phyloP scores from a whole-genome alignment of 2,888 invertebrate genomes.

The Chrysina gloriosa region DNA sequence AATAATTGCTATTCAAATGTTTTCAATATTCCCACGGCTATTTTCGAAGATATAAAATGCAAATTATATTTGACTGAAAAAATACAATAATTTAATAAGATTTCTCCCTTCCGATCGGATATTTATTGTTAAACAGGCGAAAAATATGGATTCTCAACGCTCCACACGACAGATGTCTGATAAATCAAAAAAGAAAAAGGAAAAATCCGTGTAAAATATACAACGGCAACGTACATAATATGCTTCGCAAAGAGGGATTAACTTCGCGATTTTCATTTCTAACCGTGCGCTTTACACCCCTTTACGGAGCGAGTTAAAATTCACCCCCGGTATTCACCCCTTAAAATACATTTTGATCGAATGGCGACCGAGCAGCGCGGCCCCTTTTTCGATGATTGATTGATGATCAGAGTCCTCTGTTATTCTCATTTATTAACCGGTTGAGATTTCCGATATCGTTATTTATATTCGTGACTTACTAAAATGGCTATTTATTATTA shows the following conservation, averaged over 20 bases:
- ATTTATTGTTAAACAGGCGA: too few relatives aligned
- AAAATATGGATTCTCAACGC: too few relatives aligned
- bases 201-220: not conserved
- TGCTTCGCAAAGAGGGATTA: conserved; percentile 48
- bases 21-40: too few relatives aligned
- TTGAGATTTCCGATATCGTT: conserved; percentile 21
- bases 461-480: conserved; percentile 23
- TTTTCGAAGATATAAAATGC: too few relatives aligned
- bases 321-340: conserved; percentile 48
- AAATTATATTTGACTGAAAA: too few relatives aligned
- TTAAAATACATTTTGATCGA: conserved; percentile 49
- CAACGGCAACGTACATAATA: not conserved
- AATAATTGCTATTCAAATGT: too few relatives aligned
- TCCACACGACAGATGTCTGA: too few relatives aligned
- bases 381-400: conserved; percentile 46
- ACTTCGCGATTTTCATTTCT: conserved; percentile 42
- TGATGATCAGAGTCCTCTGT: conserved; percentile 41
- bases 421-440: conserved; percentile 37
- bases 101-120: too few relatives aligned
- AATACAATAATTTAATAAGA: too few relatives aligned
- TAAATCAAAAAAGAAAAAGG: not conserved
- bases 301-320: conserved; percentile 46
- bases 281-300: conserved; percentile 47
- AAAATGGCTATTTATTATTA: conserved; percentile 24
- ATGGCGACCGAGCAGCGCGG: conserved; percentile 39